Base-by-base conservation (phyloP, 2,113 vertebrate species). In the Calidris pygmaea region DNA sequence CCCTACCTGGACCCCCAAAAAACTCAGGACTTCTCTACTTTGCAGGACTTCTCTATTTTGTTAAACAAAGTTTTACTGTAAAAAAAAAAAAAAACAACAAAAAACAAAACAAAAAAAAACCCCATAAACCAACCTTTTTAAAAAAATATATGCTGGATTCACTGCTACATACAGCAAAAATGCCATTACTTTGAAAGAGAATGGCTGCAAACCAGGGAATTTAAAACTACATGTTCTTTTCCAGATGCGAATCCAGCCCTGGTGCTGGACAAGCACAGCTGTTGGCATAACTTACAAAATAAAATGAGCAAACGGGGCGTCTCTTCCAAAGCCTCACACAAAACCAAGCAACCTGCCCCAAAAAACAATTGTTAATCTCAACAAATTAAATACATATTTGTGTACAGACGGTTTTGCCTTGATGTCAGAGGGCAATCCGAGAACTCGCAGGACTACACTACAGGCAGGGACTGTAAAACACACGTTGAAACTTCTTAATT, bases 401-500 rank as follows among this genome's bases (percentile, higher is more conserved):
- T 0, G 72, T 39, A 5, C 41, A 14, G 2, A 1, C 14, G 68
- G 4, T 4, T 58, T 56, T 87, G 47, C 80, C 70, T 60, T 4
- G 30, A 30, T 19, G 71, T 26, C 55, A 5, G 11, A n/a, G 45
- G 68, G 82, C 82, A 56, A 18, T 26, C 29, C 4, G 16, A 55
- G 53, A 30, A 55, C 10, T 47, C 5, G 47, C 45, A 47, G 45
- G 45, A 47, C 27, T 30, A 17, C 29, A 0, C n/a, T 1, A 24
- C 35, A 6, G n/a, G 27, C 73, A 56, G 35, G 14, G 60, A 6
- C 20, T 9, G 48, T 5, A 3, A 37, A 65, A 34, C 47, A 2
- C 18, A 13, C 0, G 1, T 14, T 1, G 30, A 32, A 43, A 39
- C 4, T 30, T 21, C 0, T 8, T 3, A 17, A 43, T 27, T 26